Evolutionary conservation across 1,140 invertebrate species (phyloP), one percentile per base, ranked within the genome.

Genomic region (Zaprionus nigranus): DNA sequence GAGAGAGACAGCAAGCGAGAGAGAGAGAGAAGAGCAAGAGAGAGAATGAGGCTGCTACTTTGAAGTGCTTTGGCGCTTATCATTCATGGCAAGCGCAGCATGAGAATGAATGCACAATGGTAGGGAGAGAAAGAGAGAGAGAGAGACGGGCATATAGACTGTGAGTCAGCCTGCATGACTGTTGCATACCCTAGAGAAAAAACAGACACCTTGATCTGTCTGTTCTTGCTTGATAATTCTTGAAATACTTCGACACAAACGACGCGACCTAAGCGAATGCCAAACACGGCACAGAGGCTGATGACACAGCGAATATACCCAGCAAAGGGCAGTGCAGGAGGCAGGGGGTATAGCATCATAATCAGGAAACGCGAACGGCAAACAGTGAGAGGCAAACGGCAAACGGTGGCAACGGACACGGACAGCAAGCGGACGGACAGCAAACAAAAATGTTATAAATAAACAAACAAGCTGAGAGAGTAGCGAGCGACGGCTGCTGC

Each of bases 371-470:
- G 53, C 69, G 61, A 54, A 70, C 60, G 51, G 46, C 67, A 43
- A 58, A 67, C 51, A 66, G 64, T 12, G 11, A 53, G 51, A 26
- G 15, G 13, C 49, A 63, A 53, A 64, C 62, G 53, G 51, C 24
- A 43, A 57, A 56, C 49, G 40, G 40, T 46, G 40, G 59, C 38
- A 43, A 49, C 38, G 38, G 40, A 17, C 40, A 49, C 43, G 51
- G 15, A 34, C 30, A 34, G 30, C 30, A 30, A 30, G 1, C 30
- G 60, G 60, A 57, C 70, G 43, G 64, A 73, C 78, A 79, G 78
- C 85, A 88, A 90, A 84, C 66, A 84, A 78, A 62, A 87, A 68
- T 90, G 75, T 88, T 88, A 88, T 90, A 90, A 88, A 88, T 88
- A 88, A 88, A 88, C 62, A 72, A 62, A 79, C 82, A 81, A 69